Percentiles rank a stretch among this genome's conserved stretches.
Evolutionary conservation across 2,113 vertebrate genomes (phyloP).

Genomic region (Phoxinus phoxinus): DNA sequence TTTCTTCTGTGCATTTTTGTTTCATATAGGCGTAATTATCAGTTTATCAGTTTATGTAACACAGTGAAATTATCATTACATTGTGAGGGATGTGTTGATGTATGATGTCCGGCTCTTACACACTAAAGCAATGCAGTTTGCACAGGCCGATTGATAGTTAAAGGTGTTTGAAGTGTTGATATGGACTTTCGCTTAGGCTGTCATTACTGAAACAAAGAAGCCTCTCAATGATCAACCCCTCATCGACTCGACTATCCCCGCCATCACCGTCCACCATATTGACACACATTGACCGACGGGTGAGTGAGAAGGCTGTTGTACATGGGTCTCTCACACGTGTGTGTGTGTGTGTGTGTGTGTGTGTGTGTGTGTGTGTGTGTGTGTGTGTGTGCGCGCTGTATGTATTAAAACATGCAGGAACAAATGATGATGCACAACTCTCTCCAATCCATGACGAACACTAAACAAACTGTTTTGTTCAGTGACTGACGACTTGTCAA

Average conservation of each 20-base stretch:
- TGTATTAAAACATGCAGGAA: background rate
- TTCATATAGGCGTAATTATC: background rate
- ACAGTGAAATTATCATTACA: background rate
- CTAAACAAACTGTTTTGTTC: background rate
- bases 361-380: too few species aligned
- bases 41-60: too few species aligned
- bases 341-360: too few species aligned
- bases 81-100: background rate
- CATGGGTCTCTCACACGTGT: background rate
- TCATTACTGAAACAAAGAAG: constrained; percentile 83
- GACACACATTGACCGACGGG: background rate
- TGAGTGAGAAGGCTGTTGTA: background rate
- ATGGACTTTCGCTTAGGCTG: constrained; percentile 69
- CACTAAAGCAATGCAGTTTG: background rate
- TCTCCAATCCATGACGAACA: constrained; percentile 63
- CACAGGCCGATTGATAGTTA: background rate
- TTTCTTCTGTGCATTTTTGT: background rate
- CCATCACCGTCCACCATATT: background rate
- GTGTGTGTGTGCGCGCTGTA: background rate
- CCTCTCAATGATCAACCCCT: constrained; percentile 72
- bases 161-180: background rate
- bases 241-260: constrained; percentile 74
- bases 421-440: constrained; percentile 30
- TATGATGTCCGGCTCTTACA: background rate
- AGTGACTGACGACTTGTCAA: background rate